These are phyloP conservation scores for human DNA, from an alignment of 2,113 vertebrate species.

Conservation along the genomic window DNA sequence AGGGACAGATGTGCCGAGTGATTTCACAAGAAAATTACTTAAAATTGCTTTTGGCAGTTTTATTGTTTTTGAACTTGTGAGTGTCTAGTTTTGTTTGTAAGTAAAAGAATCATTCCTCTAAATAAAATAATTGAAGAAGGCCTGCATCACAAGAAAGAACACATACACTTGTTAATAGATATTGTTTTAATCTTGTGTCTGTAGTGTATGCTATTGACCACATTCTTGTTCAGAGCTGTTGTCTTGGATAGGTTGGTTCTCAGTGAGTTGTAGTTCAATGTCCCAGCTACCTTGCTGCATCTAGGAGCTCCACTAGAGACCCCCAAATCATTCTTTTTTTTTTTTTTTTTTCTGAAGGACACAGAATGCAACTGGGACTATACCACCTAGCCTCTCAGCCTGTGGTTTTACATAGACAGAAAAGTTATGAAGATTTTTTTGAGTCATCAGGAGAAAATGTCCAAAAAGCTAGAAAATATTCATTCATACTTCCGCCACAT, in stretches of 20 bases:
- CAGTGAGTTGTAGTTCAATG: not conserved
- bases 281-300: not conserved
- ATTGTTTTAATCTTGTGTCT: not conserved
- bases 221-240: not conserved
- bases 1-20: constrained; percentile 14
- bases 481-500: not conserved
- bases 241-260: not conserved
- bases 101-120: not conserved
- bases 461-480: not conserved
- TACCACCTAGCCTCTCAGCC: not conserved
- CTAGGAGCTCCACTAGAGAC: not conserved
- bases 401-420: not conserved
- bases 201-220: not conserved
- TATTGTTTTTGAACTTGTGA: not conserved
- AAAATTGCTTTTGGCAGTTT: constrained; percentile 19
- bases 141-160: not conserved
- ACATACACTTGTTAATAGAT: not conserved
- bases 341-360: not conserved
- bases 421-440: not conserved
- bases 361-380: not conserved
- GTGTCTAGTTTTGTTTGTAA: not conserved
- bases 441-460: not conserved
- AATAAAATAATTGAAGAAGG: not conserved
- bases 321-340: not conserved
- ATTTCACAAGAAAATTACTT: constrained; percentile 49